These are phyloP conservation scores for Papilio demoleus DNA, from an alignment of 2,888 invertebrate genomes.

Conservation along the genomic window DNA sequence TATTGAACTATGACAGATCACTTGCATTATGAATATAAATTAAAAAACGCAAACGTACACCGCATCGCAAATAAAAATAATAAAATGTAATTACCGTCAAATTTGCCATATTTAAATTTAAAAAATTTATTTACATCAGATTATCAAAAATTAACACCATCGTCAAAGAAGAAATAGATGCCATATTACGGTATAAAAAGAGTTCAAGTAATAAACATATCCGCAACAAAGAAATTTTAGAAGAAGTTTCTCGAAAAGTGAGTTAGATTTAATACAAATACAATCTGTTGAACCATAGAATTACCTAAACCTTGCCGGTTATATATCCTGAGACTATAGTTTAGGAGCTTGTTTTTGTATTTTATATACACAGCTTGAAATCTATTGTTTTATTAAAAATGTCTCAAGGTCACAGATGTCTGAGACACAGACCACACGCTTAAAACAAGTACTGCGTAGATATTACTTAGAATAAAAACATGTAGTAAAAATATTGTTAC, in stretches of 20 bases:
- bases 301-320: neutral
- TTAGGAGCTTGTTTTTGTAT: neutral
- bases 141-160: conserved; percentile 56
- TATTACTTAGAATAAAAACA: neutral
- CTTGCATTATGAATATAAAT: neutral
- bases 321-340: neutral
- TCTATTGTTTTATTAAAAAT: neutral
- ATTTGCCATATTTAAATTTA: neutral
- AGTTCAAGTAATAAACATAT: conserved; percentile 40
- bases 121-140: too few relatives aligned
- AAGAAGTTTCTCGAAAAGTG: conserved; percentile 63
- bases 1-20: neutral
- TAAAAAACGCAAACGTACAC: too few relatives aligned
- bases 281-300: neutral
- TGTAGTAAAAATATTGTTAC: neutral
- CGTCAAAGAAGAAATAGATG: conserved; percentile 57
- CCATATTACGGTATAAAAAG: conserved; percentile 49
- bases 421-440: neutral
- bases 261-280: conserved; percentile 29
- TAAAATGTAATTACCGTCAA: neutral
- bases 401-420: neutral
- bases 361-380: conserved; percentile 3
- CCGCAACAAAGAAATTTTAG: conserved; percentile 50
- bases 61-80: neutral
- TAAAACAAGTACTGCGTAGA: neutral